phyloP scores from a whole-genome alignment of 2,888 invertebrate genomes.

The Dasypolia templi region DNA sequence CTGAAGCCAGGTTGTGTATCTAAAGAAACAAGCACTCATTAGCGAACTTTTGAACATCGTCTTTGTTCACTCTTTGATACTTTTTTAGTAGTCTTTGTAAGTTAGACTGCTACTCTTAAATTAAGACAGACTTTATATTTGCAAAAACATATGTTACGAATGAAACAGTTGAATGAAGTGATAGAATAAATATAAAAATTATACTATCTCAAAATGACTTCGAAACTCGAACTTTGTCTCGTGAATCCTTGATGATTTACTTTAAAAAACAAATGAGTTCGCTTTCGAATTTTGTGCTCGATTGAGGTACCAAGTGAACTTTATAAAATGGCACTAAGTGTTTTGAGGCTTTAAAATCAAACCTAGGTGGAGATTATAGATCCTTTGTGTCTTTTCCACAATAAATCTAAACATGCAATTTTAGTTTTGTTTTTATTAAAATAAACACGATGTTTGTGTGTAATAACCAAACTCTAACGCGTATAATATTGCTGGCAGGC shows the following conservation, averaged over 20 bases:
- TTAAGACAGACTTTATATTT: background rate
- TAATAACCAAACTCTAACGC: conserved; percentile 1
- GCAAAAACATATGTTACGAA: background rate
- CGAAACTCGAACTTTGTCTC: background rate
- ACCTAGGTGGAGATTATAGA: rapidly evolving
- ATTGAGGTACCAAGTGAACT: background rate
- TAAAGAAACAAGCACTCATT: conserved; percentile 42
- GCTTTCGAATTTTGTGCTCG: background rate
- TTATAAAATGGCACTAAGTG: background rate
- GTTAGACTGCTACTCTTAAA: background rate
- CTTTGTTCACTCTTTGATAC: conserved; percentile 25
- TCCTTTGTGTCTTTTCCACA: background rate
- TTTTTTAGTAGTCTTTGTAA: conserved; percentile 24
- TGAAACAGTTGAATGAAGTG: background rate
- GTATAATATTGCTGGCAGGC: conserved; percentile 33
- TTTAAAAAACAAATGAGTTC: conserved; percentile 7
- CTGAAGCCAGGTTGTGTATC: conserved; percentile 7
- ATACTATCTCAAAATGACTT: background rate
- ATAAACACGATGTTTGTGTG: background rate
- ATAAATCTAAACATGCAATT: background rate
- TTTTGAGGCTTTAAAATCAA: background rate
- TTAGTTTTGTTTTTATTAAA: background rate
- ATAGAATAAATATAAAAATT: too few relatives aligned
- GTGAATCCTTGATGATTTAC: background rate
- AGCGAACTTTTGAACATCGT: conserved; percentile 36